Conservation (phyloP, 2,113 vertebrate genomes). For the Pipa parva region DNA sequence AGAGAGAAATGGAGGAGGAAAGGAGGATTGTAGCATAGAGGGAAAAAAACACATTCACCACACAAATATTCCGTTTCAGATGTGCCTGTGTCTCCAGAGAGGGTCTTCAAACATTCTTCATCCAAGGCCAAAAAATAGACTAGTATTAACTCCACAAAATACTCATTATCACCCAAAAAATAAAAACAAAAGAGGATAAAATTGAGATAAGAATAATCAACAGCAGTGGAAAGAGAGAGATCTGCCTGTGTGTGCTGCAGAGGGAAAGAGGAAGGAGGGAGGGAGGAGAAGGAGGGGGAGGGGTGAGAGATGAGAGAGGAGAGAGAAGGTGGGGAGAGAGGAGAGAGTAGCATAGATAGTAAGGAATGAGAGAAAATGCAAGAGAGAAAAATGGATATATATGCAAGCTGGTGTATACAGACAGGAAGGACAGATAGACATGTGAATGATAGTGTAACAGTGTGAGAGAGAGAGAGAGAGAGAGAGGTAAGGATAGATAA, state of each 20-base stretch:
- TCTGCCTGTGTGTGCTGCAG: constrained; percentile 40
- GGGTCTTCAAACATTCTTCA: constrained; percentile 15
- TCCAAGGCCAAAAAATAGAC: constrained; percentile 1
- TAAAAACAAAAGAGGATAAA: constrained; percentile 25
- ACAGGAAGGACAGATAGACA: constrained; percentile 49
- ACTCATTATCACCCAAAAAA: not conserved
- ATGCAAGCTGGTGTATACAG: constrained; percentile 27
- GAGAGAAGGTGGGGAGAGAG: constrained; percentile 1
- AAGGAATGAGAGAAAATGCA: constrained; percentile 34
- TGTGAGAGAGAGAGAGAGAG: constrained; percentile 6
- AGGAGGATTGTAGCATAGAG: constrained; percentile 35
- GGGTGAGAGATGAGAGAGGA: constrained; percentile 34
- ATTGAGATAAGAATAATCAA: constrained; percentile 40
- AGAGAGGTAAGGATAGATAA: not conserved
- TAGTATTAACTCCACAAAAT: constrained; percentile 11
- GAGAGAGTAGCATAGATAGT: constrained; percentile 14
- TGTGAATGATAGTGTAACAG: constrained; percentile 23
- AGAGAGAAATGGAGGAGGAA: constrained; percentile 40
- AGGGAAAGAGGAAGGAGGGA: constrained; percentile 42
- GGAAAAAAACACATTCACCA: constrained; percentile 39
- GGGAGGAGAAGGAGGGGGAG: constrained; percentile 35
- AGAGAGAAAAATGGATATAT: not conserved
- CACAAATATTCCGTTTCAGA: constrained; percentile 40
- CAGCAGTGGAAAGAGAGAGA: constrained; percentile 41
- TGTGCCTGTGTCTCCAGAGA: constrained; percentile 27